Evolutionary conservation across 1,140 invertebrate species (phyloP).

Genomic region (Zaprionus vittiger): DNA sequence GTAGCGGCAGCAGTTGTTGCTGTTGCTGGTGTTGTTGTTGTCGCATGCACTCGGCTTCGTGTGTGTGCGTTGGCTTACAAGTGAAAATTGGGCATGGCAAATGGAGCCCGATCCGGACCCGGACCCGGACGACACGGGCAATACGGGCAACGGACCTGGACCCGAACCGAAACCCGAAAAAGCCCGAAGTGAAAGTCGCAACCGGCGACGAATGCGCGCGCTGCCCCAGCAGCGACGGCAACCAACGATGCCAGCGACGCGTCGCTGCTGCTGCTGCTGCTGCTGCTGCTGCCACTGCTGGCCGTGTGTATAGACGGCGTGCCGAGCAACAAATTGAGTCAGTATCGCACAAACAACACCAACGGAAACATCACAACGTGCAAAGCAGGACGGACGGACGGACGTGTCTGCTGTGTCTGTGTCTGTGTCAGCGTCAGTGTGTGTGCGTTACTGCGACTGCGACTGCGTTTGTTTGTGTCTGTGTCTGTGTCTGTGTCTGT

Average conservation of each 20-base stretch:
- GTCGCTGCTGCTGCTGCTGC: slow-evolving; percentile 14
- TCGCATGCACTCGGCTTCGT: slow-evolving; percentile 45
- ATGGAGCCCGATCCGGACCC: slow-evolving; percentile 30
- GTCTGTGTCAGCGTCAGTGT: slow-evolving; percentile 22
- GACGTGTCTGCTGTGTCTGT: slow-evolving; percentile 64
- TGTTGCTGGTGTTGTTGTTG: slow-evolving; percentile 20
- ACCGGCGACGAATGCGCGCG: slow-evolving; percentile 26
- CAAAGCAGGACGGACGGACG: slow-evolving; percentile 64
- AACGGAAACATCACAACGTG: slow-evolving; percentile 82
- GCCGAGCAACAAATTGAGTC: slow-evolving; percentile 82
- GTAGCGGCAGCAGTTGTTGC: slow-evolving; percentile 16
- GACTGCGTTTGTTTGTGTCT: slow-evolving; percentile 31
- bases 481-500: slow-evolving; percentile 12
- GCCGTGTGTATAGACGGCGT: slow-evolving; percentile 66
- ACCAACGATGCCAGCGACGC: background rate
- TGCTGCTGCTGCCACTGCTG: slow-evolving; percentile 25
- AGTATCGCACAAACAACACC: slow-evolving; percentile 84
- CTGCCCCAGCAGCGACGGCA: background rate
- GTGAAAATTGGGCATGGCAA: slow-evolving; percentile 36
- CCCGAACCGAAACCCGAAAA: slow-evolving; percentile 1
- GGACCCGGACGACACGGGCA: slow-evolving; percentile 17
- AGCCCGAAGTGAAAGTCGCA: background rate
- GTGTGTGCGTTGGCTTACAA: slow-evolving; percentile 11
- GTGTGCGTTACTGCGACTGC: slow-evolving; percentile 18
- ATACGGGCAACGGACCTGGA: slow-evolving; percentile 4